Evolutionary conservation across 2,113 vertebrate genomes (phyloP).

Genomic region (Alethe castanea): DNA sequence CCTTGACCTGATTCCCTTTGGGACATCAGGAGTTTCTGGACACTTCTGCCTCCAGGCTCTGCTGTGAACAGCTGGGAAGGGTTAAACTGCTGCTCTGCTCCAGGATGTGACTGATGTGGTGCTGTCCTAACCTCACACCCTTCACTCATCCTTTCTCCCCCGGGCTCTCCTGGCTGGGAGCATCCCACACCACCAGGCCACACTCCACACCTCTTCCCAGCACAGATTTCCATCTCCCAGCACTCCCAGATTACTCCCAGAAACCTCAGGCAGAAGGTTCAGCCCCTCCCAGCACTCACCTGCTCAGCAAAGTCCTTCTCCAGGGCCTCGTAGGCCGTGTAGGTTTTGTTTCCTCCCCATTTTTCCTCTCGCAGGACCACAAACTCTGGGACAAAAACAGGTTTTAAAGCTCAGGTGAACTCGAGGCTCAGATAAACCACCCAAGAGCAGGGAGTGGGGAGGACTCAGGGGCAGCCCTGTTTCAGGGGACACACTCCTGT

Average conservation of each 20-base stretch:
- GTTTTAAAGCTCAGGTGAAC: not conserved
- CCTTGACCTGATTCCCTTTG: not conserved
- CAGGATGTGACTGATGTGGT: not conserved
- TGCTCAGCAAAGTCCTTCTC: constrained; percentile 92
- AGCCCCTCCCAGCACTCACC: constrained; percentile 63
- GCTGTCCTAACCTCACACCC: not conserved
- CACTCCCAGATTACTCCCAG: not conserved
- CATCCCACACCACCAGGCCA: not conserved
- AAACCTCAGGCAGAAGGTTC: not conserved
- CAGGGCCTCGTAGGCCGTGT: constrained; percentile 80
- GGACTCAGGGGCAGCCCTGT: not conserved
- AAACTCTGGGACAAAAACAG: constrained; percentile 78
- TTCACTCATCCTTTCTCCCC: not conserved
- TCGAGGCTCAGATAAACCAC: not conserved
- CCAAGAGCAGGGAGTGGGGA: not conserved
- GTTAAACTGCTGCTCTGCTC: not conserved
- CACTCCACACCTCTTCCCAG: not conserved
- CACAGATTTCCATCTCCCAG: not conserved
- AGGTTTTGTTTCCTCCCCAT: constrained; percentile 93
- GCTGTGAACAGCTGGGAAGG: not conserved
- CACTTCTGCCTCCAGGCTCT: not conserved
- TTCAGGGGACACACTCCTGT: not conserved
- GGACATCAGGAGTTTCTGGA: not conserved
- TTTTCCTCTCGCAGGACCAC: constrained; percentile 89
- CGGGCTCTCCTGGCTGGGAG: fast-evolving